phyloP scores from a whole-genome alignment of 2,113 vertebrate species.

The Notiomystis cincta region DNA sequence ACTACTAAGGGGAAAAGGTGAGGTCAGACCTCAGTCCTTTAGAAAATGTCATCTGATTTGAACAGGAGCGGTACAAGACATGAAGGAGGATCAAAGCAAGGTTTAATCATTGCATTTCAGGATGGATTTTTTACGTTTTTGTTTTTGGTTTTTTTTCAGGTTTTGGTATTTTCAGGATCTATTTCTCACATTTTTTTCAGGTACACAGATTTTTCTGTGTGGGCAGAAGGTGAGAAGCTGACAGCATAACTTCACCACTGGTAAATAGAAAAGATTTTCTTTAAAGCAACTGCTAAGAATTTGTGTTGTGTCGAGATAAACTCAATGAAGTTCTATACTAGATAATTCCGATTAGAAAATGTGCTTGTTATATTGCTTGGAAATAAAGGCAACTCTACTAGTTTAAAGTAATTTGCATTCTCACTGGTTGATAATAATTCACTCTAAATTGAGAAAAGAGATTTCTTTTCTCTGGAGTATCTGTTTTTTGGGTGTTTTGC shows the following conservation, averaged over 20 bases:
- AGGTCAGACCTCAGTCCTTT: neutral
- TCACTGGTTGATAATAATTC: neutral
- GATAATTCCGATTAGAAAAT: neutral
- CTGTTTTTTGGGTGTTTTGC: no score
- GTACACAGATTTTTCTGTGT: neutral
- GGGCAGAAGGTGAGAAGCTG: neutral
- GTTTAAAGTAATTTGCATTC: neutral
- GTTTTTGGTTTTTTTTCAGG: neutral
- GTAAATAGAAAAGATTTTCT: neutral
- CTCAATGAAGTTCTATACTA: neutral
- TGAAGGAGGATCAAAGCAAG: neutral
- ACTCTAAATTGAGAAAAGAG: neutral
- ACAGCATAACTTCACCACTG: neutral
- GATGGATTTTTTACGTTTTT: no score
- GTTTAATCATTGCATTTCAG: neutral
- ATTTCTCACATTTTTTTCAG: neutral
- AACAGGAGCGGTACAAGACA: neutral
- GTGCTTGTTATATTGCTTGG: neutral
- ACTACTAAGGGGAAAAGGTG: neutral
- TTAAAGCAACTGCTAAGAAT: neutral
- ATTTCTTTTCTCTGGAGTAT: neutral
- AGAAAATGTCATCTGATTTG: slow-evolving; percentile 10
- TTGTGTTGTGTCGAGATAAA: neutral
- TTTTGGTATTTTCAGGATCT: neutral
- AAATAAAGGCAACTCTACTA: neutral